phyloP scores from a whole-genome alignment of 1,140 invertebrate genomes.

The Lerema accius region DNA sequence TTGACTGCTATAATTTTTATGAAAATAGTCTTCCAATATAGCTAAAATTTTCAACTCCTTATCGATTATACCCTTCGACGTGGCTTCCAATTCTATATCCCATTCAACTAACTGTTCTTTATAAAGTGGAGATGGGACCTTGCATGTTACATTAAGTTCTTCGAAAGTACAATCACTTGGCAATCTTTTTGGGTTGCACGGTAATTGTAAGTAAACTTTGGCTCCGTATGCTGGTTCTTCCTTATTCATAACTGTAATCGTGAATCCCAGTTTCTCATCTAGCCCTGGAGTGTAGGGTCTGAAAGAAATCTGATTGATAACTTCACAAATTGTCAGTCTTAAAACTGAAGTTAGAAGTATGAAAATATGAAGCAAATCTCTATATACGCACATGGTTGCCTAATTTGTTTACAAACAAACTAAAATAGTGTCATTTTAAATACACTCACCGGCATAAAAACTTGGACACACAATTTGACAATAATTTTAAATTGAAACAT shows the following conservation, averaged over 20 bases:
- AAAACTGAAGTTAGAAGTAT: no score
- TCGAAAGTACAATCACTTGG: constrained; percentile 55
- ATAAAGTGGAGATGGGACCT: constrained; percentile 54
- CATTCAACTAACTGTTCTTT: constrained; percentile 51
- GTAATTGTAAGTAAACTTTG: constrained; percentile 53
- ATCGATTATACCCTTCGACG: constrained; percentile 1
- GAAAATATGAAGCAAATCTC: no score
- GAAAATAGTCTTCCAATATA: constrained; percentile 54
- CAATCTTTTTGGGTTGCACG: constrained; percentile 56
- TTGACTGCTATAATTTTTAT: constrained; percentile 42
- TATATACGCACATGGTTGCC: no score
- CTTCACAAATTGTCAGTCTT: no score
- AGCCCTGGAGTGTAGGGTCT: constrained; percentile 65
- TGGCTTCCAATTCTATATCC: constrained; percentile 62
- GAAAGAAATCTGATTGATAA: constrained; percentile 46
- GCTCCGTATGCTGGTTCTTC: constrained; percentile 70
- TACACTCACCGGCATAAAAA: no score
- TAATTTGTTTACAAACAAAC: no score
- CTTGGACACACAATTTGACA: no score
- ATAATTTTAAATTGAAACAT: no score
- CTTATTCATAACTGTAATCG: constrained; percentile 54
- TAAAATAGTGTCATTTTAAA: no score
- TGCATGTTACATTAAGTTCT: constrained; percentile 55
- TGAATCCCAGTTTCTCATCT: constrained; percentile 51
- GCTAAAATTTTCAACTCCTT: constrained; percentile 42